A percentile compares a stretch with the other conserved stretches of the same genome.
These are phyloP conservation scores for Sarcophaga variegata DNA, from an alignment of 2,888 invertebrate species.

Conservation along the genomic window DNA sequence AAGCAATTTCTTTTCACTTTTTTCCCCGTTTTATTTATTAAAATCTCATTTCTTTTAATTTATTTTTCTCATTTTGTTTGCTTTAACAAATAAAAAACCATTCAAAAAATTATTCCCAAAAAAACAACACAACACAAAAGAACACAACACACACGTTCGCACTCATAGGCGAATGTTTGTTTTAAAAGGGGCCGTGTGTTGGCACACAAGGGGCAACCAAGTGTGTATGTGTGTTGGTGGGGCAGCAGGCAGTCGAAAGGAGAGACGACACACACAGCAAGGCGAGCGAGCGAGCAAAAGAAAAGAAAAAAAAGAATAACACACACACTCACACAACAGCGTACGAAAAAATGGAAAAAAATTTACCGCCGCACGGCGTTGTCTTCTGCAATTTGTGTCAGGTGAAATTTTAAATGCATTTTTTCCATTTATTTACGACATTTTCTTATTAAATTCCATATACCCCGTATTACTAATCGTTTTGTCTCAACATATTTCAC, in stretches of 20 bases:
- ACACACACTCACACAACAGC: conserved; percentile 29
- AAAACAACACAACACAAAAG: conserved; percentile 43
- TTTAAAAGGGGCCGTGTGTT: conserved; percentile 6
- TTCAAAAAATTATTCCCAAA: neutral
- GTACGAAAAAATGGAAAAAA: conserved; percentile 48
- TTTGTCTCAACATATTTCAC: conserved; percentile 46
- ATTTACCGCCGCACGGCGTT: conserved; percentile 68
- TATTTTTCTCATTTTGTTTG: conserved; percentile 1
- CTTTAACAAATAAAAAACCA: neutral
- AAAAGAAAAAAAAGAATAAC: conserved; percentile 20
- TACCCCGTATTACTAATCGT: neutral
- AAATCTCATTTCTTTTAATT: conserved; percentile 13
- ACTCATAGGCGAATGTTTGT: conserved; percentile 20
- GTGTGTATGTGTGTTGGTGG: neutral
- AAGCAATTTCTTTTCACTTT: neutral
- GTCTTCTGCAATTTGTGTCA: conserved; percentile 68
- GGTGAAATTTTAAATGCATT: conserved; percentile 67
- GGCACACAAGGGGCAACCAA: neutral
- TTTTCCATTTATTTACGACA: conserved; percentile 40
- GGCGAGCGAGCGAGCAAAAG: conserved; percentile 21
- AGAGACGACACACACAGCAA: neutral
- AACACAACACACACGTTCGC: conserved; percentile 31
- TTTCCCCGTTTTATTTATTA: neutral
- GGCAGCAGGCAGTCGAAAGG: conserved; percentile 1
- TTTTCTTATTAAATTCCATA: conserved; percentile 47